phyloP scores from a whole-genome alignment of 2,888 invertebrate genomes.

The Conus canariensis region DNA sequence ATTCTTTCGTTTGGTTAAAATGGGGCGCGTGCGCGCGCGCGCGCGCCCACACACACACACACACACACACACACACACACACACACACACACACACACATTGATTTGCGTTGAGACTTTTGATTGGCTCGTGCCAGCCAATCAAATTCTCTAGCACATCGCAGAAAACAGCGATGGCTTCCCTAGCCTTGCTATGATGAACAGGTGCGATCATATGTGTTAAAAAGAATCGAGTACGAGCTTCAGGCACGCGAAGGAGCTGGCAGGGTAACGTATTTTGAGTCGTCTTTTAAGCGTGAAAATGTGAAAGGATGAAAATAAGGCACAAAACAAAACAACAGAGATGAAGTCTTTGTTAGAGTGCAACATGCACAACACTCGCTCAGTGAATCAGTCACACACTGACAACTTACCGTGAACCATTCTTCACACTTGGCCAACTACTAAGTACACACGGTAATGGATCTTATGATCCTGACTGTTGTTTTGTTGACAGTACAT shows the following conservation, averaged over 20 bases:
- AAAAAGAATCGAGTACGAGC: neutral
- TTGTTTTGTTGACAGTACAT: neutral
- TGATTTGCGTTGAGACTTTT: neutral
- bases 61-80: too few species aligned
- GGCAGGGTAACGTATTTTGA: slow-evolving; percentile 20
- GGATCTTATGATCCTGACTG: too few species aligned
- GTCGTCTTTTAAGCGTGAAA: neutral
- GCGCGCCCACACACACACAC: too few species aligned
- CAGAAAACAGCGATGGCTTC: slow-evolving; percentile 31
- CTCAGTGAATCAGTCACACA: too few species aligned
- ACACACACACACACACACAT: too few species aligned
- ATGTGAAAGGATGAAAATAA: neutral
- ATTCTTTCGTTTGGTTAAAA: too few species aligned
- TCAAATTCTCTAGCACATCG: neutral
- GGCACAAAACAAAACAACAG: neutral
- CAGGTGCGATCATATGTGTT: slow-evolving; percentile 22
- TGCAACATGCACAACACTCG: neutral
- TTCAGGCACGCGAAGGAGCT: neutral
- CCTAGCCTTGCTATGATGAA: neutral
- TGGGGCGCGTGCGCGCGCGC: too few species aligned
- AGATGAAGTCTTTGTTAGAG: neutral
- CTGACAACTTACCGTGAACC: too few species aligned
- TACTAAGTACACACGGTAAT: too few species aligned
- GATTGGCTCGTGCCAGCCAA: neutral
- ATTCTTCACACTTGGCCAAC: too few species aligned